Base-by-base conservation (phyloP, 2,113 vertebrate species). In the Atherinomorus stipes region DNA sequence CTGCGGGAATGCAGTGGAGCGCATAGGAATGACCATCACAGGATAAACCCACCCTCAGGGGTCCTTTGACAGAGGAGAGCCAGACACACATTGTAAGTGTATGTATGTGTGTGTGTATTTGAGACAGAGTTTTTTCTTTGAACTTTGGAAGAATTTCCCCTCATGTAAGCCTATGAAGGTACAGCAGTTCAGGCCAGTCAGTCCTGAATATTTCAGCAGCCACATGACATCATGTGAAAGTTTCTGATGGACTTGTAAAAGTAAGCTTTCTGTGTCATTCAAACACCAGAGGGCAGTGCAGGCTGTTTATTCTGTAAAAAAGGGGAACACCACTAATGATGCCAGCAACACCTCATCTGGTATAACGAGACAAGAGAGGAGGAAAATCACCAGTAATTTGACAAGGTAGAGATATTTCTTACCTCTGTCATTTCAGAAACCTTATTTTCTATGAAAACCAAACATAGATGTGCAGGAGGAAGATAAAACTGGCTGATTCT, bases 11-110 rank as follows among this genome's bases (percentile, higher is more conserved):
- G 31, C 81, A 79, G 64, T 42, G 50, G 78, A 70, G 78, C 75
- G 76, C 81, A 76, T 68, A 75, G 76, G 86, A 90, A 91, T 92
- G 90, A 87, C 56, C 87, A 58, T 93, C 93, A 93, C 83, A 92
- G 88, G 93, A 88, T 83, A 54, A 76, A 91, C 47, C 61, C 51
- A 80, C 72, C 88, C 53, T 25, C 71, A 42, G 83, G 93, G 71
- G 73, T 67, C 54, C 72, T 64, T 31, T 47, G 21, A 58, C 9
- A 57, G 38, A 53, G 50, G 70, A 8, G 44, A 47, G 18, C 9
- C 44, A 57, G 37, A 37, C 26, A 23, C 4, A 49, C 26, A 21
- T 10, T 38, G 10, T 4, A 28, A 9, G 69, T 44, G 40, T 5
- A 9, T 26, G 51, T 53, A 7, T 2, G 44, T 12, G 70, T 45